Evolutionary conservation across 2,888 invertebrate genomes (phyloP).

Genomic region (Eristalinus aeneus): DNA sequence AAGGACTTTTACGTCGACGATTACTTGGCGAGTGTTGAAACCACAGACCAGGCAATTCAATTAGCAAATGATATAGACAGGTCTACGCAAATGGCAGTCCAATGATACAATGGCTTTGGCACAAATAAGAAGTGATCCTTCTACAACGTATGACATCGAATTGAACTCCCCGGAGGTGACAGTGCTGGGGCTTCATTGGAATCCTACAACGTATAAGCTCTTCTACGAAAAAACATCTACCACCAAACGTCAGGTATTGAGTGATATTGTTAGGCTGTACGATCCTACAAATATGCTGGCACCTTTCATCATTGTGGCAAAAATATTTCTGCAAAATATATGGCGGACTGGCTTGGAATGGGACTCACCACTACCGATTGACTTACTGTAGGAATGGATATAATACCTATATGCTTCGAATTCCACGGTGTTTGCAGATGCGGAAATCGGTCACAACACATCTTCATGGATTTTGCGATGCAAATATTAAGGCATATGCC

Average conservation of each 20-base stretch:
- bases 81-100: not conserved
- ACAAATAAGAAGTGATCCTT: not conserved
- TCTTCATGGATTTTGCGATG: slow-evolving; percentile 1
- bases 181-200: no score
- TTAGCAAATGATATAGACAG: no score
- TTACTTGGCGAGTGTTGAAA: no score
- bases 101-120: not conserved
- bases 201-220: not conserved
- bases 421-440: no score
- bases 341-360: slow-evolving; percentile 4
- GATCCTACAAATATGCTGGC: not conserved
- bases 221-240: not conserved
- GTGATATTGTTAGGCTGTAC: not conserved
- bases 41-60: no score
- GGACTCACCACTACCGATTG: no score
- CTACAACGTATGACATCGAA: not conserved
- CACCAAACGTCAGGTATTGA: not conserved
- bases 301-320: not conserved
- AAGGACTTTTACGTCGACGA: no score
- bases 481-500: not conserved
- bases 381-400: no score
- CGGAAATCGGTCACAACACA: not conserved
- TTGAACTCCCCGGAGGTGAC: slow-evolving; percentile 7
- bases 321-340: not conserved
- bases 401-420: no score